Conservation (phyloP, 2,113 vertebrate species). For the Salvator merianae region DNA sequence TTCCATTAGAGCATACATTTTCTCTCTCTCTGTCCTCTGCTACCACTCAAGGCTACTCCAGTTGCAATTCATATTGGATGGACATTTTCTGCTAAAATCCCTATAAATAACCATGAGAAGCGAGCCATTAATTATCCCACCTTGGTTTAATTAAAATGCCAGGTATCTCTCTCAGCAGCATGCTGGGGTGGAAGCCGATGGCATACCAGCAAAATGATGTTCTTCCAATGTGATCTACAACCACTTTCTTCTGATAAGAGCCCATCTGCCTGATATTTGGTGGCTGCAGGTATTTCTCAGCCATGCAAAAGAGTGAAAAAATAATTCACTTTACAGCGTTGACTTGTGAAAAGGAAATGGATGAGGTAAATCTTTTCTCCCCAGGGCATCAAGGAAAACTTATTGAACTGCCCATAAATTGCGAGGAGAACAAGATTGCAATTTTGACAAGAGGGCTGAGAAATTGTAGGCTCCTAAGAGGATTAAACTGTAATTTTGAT, state of each 20-base stretch:
- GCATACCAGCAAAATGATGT: conserved; percentile 15
- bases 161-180: conserved; percentile 46
- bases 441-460: conserved; percentile 1
- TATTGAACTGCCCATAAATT: neutral
- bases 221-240: conserved; percentile 36
- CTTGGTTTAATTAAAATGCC: conserved; percentile 56
- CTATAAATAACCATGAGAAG: conserved; percentile 53
- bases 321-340: neutral
- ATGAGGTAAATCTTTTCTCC: neutral
- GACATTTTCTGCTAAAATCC: conserved; percentile 25
- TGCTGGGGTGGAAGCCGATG: conserved; percentile 13
- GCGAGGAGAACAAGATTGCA: neutral
- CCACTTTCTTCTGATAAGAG: neutral
- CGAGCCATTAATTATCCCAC: conserved; percentile 56
- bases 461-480: neutral
- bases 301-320: neutral
- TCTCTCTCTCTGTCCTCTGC: no score
- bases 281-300: neutral
- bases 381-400: conserved; percentile 3
- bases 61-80: conserved; percentile 2
- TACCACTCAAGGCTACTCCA: neutral
- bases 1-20: no score
- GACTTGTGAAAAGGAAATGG: conserved; percentile 1
- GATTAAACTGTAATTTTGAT: conserved; percentile 13
- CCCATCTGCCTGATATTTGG: conserved; percentile 24